Evolutionary conservation across 2,888 invertebrate genomes (phyloP).

Genomic region (Buathra laborator): DNA sequence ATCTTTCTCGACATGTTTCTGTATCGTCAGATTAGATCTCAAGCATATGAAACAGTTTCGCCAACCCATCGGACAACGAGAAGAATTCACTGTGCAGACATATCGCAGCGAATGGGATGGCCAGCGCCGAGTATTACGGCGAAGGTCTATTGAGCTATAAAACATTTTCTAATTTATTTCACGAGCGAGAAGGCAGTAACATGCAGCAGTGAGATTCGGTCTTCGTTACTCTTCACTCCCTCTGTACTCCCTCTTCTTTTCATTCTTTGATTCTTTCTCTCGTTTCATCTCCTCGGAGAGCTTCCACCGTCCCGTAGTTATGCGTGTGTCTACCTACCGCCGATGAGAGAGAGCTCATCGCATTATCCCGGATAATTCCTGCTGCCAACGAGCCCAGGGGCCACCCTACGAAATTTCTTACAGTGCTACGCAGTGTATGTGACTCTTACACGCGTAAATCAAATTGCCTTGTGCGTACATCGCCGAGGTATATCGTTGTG

Average conservation of each 20-base stretch:
- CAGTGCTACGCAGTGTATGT: conserved; percentile 67
- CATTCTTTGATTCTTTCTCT: conserved; percentile 1
- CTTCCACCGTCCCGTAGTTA: conserved; percentile 11
- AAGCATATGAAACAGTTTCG: conserved; percentile 28
- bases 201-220: conserved; percentile 48
- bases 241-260: conserved; percentile 24
- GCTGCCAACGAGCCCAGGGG: conserved; percentile 64
- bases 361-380: conserved; percentile 71
- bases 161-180: conserved; percentile 66
- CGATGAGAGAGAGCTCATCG: conserved; percentile 71
- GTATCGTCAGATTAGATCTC: conserved; percentile 3
- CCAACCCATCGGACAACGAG: not conserved
- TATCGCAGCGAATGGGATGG: conserved; percentile 33
- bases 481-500: conserved; percentile 24
- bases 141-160: conserved; percentile 65
- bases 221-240: conserved; percentile 27
- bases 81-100: conserved; percentile 10
- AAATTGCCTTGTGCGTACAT: conserved; percentile 71
- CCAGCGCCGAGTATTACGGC: conserved; percentile 39
- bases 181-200: conserved; percentile 46
- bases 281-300: conserved; percentile 38
- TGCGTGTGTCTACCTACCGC: conserved; percentile 62
- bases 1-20: not conserved
- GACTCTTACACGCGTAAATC: conserved; percentile 79
- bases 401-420: conserved; percentile 70